These are phyloP conservation scores for Dyspetes luteomarginatus DNA, from an alignment of 2,888 invertebrate species.

Conservation along the genomic window DNA sequence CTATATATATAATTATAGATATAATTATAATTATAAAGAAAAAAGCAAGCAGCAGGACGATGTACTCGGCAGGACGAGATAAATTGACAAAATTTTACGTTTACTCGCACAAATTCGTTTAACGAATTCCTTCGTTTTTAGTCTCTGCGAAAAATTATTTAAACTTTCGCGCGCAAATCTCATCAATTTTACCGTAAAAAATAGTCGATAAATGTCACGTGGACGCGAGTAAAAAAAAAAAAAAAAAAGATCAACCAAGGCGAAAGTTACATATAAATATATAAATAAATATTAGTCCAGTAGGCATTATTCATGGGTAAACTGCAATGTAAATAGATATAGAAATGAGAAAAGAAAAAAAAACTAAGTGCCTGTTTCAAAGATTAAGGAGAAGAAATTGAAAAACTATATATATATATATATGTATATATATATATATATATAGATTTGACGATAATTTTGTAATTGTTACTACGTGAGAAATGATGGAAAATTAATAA, in stretches of 20 bases:
- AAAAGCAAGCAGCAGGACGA: background rate
- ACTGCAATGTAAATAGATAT: conserved; percentile 61
- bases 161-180: too few relatives aligned
- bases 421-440: too few relatives aligned
- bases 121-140: too few relatives aligned
- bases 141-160: too few relatives aligned
- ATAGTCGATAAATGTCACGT: background rate
- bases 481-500: conserved; percentile 67
- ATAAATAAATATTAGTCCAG: background rate
- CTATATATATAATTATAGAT: too few relatives aligned
- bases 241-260: too few relatives aligned
- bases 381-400: conserved; percentile 37
- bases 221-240: too few relatives aligned
- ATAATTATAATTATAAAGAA: background rate
- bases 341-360: conserved; percentile 31
- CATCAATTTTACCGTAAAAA: too few relatives aligned
- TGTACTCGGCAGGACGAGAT: conserved; percentile 1
- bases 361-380: conserved; percentile 62
- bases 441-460: conserved; percentile 77
- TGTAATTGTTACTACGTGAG: conserved; percentile 76
- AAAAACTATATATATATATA: conserved; percentile 61
- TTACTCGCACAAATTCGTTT: too few relatives aligned
- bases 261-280: background rate
- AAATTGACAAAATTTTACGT: too few relatives aligned
- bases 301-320: conserved; percentile 57